Conservation (phyloP, 2,797 vertebrate genomes). For the Benthosema pterotum region DNA sequence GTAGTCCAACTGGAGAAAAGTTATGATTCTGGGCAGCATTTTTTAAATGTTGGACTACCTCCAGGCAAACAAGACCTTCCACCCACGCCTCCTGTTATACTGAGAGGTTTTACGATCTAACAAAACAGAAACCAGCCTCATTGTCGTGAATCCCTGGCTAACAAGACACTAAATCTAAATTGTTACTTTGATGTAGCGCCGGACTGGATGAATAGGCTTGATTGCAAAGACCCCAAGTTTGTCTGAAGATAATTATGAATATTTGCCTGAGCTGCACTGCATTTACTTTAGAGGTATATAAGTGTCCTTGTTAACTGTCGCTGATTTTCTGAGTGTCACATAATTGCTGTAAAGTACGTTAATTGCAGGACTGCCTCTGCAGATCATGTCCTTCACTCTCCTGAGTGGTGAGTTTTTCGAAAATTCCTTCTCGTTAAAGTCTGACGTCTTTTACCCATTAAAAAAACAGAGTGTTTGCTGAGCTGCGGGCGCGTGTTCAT, state of each 20-base stretch:
- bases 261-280: neutral
- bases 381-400: constrained; percentile 36
- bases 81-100: too few relatives aligned
- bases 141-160: too few relatives aligned
- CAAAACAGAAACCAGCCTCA: too few relatives aligned
- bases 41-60: too few relatives aligned
- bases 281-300: neutral
- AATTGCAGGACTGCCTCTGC: constrained; percentile 41
- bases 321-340: constrained; percentile 54
- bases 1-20: too few relatives aligned
- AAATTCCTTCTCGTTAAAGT: constrained; percentile 50
- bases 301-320: neutral
- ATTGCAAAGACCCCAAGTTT: constrained; percentile 40
- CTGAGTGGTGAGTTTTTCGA: constrained; percentile 41
- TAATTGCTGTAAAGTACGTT: constrained; percentile 32
- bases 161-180: too few relatives aligned
- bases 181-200: constrained; percentile 11
- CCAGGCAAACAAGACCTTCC: too few relatives aligned
- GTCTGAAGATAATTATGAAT: constrained; percentile 42
- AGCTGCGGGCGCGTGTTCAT: too few relatives aligned
- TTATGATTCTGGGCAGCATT: too few relatives aligned
- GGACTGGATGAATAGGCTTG: constrained; percentile 35
- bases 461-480: neutral
- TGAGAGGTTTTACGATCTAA: too few relatives aligned
- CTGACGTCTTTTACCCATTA: constrained; percentile 7